Evolutionary conservation across 2,888 invertebrate species (phyloP).

Genomic region (Dermolepida albohirtum): DNA sequence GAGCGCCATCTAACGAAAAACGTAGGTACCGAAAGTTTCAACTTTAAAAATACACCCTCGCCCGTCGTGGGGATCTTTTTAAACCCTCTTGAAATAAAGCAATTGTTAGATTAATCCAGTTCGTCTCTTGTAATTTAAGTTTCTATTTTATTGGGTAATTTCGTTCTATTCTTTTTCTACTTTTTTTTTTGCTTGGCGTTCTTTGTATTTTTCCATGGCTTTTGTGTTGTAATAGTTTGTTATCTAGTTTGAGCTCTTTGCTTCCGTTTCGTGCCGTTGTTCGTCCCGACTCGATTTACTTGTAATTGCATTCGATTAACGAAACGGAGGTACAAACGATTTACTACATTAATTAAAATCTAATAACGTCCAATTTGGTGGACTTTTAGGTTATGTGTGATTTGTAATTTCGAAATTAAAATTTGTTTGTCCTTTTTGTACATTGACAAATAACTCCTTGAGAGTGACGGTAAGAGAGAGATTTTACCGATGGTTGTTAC

Average conservation of each 20-base stretch:
- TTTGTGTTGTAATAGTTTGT: slow-evolving; percentile 19
- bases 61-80: slow-evolving; percentile 8
- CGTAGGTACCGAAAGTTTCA: slow-evolving; percentile 15
- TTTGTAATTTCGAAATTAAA: too few species aligned
- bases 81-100: slow-evolving; percentile 42
- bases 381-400: too few species aligned
- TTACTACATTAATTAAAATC: slow-evolving; percentile 8
- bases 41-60: slow-evolving; percentile 7
- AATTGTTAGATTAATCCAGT: slow-evolving; percentile 43
- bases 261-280: slow-evolving; percentile 13
- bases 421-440: too few species aligned
- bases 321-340: not conserved
- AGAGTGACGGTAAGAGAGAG: too few species aligned
- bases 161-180: slow-evolving; percentile 14
- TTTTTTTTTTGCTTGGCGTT: slow-evolving; percentile 10
- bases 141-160: slow-evolving; percentile 36
- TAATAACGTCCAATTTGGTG: not conserved
- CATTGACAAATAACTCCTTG: too few species aligned
- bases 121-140: slow-evolving; percentile 39
- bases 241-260: slow-evolving; percentile 7
- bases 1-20: slow-evolving; percentile 9
- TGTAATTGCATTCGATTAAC: slow-evolving; percentile 26
- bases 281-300: slow-evolving; percentile 14
- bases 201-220: slow-evolving; percentile 10
- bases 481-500: too few species aligned